Evolutionary conservation across 2,888 invertebrate species (phyloP), one percentile per base, ranked within the genome.

Genomic region (Perdita meconis): DNA sequence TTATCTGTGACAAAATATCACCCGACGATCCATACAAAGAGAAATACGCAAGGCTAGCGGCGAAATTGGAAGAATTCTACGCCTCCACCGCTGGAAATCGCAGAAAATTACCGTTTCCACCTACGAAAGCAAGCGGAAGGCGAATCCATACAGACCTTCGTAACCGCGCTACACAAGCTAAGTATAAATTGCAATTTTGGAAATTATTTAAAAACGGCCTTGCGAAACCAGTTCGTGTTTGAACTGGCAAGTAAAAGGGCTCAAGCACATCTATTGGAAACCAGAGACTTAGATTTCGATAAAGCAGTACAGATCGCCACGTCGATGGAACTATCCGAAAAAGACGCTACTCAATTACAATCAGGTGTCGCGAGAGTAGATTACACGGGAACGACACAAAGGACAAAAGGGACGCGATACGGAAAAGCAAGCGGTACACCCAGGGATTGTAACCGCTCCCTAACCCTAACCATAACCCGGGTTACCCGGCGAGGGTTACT

Each of bases 301-400:
- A 63, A 51, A 8, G 51, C 61, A 2, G 36, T 63, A 16, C 36
- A 51, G 38, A 38, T 51, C 1, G 63, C 51, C 2, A 16, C 22
- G 13, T 51, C 16, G 2, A 63, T 63, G 38, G 24, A 51, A 51
- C 16, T 63, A n/a, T 38, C 51, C 24, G 51, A 51, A 51, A 63
- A 51, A 38, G 50, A 51, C 38, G 61, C 19, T 0, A 47, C 22
- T 5, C 47, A 60, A 12, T 16, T 60, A 30, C 60, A 47, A 2
- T 24, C 40, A 6, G 40, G 24, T 1, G 10, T 0, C 0, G n/a
- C 1, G 2, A 34, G 8, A 0, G 34, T 34, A 2, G 53, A 34
- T 2, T 34, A 16, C 53, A 34, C 30, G 1, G 8, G 8, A 2
- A 30, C 30, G 6, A 6, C 30, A 6, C 30, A 30, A n/a, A 53